These are phyloP conservation scores for Whitmania pigra DNA, from an alignment of 1,140 invertebrate genomes.

Conservation along the genomic window DNA sequence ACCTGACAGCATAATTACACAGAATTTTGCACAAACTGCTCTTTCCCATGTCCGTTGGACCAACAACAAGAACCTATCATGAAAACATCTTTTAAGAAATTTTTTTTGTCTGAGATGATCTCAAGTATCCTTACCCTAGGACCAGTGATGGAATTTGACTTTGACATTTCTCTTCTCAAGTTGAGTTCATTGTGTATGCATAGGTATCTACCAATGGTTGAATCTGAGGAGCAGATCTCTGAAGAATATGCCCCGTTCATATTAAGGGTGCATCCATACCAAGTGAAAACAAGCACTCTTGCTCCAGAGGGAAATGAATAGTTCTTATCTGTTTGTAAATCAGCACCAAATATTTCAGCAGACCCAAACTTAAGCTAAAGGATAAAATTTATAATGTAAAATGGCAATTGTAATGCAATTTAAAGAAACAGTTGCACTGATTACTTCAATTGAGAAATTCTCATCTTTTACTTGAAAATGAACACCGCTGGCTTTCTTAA, in stretches of 20 bases:
- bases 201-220: conserved; percentile 84
- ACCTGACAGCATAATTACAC: conserved; percentile 55
- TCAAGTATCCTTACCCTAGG: conserved; percentile 35
- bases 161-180: conserved; percentile 62
- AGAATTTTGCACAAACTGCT: conserved; percentile 69
- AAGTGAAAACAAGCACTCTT: conserved; percentile 90
- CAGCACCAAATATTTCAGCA: conserved; percentile 92
- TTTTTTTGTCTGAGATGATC: neutral
- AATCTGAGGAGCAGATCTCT: conserved; percentile 84
- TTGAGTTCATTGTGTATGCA: conserved; percentile 90
- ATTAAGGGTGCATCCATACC: conserved; percentile 73
- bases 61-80: conserved; percentile 61
- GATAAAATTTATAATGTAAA: neutral
- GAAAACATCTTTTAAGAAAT: neutral
- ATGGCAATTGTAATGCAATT: neutral
- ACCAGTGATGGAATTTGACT: conserved; percentile 52
- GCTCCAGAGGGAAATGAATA: conserved; percentile 79
- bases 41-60: conserved; percentile 90
- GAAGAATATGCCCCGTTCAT: conserved; percentile 68
- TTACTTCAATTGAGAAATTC: conserved; percentile 1
- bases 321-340: conserved; percentile 82
- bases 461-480: neutral
- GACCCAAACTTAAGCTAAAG: conserved; percentile 60
- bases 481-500: too few species aligned
- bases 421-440: too few species aligned